Percentiles rank a stretch among this genome's conserved stretches.
Evolutionary conservation across 2,888 invertebrate genomes (phyloP).

Genomic region (Neria commutata): DNA sequence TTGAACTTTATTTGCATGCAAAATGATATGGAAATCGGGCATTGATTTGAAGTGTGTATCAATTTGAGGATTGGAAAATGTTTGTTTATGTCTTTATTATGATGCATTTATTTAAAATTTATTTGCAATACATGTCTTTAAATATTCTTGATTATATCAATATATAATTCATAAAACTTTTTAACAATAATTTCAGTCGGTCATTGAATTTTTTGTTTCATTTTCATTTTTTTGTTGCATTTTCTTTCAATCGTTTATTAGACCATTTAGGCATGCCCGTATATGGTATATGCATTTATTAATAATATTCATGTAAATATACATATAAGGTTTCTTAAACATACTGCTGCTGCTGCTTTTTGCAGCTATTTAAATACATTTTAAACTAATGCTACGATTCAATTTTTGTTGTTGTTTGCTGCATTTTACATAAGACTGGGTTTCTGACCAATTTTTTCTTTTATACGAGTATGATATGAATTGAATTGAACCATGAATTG

Average conservation of each 20-base stretch:
- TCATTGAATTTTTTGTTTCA: constrained; percentile 37
- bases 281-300: constrained; percentile 13
- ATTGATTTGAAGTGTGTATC: not conserved
- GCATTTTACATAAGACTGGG: too few relatives aligned
- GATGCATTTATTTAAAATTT: constrained; percentile 19
- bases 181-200: constrained; percentile 60
- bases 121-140: too few relatives aligned
- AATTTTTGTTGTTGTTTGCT: too few relatives aligned
- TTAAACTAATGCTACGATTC: too few relatives aligned
- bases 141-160: constrained; percentile 25
- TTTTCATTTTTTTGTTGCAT: constrained; percentile 1
- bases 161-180: constrained; percentile 44
- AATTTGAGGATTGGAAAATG: constrained; percentile 6
- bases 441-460: too few relatives aligned
- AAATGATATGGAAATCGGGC: not conserved
- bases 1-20: not conserved
- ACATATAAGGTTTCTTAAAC: constrained; percentile 3
- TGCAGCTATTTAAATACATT: too few relatives aligned
- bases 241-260: constrained; percentile 13
- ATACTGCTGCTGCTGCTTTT: constrained; percentile 9
- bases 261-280: constrained; percentile 20
- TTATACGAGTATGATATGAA: too few relatives aligned
- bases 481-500: too few relatives aligned
- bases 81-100: constrained; percentile 16
- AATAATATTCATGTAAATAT: constrained; percentile 8